A percentile compares a stretch with the other conserved stretches of the same genome.
Evolutionary conservation across 1,140 invertebrate genomes (phyloP).

Genomic region (Temnothorax nylanderi): DNA sequence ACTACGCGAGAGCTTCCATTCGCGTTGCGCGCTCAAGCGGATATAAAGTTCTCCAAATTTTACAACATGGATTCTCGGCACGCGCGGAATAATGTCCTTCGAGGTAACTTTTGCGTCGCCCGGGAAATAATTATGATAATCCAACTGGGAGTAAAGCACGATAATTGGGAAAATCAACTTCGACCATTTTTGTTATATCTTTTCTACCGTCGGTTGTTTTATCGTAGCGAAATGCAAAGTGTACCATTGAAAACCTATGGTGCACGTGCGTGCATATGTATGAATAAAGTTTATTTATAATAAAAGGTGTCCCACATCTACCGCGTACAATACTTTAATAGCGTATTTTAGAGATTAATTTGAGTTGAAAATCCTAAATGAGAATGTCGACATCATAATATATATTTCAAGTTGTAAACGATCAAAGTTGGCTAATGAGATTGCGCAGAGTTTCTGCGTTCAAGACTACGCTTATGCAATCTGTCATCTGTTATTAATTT

Average conservation of each 20-base stretch:
- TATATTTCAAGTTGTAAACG: slow-evolving; percentile 25
- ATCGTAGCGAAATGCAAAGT: not conserved
- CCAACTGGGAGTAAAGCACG: not conserved
- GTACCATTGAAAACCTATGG: not conserved
- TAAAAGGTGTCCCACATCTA: not conserved
- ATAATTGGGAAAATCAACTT: slow-evolving; percentile 38
- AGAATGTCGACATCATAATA: slow-evolving; percentile 13
- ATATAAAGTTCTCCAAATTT: slow-evolving; percentile 41
- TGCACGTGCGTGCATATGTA: not conserved
- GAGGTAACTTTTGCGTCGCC: slow-evolving; percentile 20
- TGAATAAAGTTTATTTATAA: not conserved
- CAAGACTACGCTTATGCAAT: not conserved
- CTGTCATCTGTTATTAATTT: slow-evolving; percentile 22
- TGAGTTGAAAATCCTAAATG: slow-evolving; percentile 25
- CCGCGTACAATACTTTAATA: slow-evolving; percentile 1
- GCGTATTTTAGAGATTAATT: slow-evolving; percentile 17
- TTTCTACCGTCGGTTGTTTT: not conserved
- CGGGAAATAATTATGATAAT: slow-evolving; percentile 55
- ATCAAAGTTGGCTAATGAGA: slow-evolving; percentile 25
- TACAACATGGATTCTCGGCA: slow-evolving; percentile 39
- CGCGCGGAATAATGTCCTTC: slow-evolving; percentile 18
- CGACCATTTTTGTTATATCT: not conserved
- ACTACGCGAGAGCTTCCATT: slow-evolving; percentile 17
- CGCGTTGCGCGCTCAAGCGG: not conserved
- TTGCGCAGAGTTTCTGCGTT: slow-evolving; percentile 5